Conservation (phyloP, 2,113 vertebrate genomes). For the Naja naja region DNA sequence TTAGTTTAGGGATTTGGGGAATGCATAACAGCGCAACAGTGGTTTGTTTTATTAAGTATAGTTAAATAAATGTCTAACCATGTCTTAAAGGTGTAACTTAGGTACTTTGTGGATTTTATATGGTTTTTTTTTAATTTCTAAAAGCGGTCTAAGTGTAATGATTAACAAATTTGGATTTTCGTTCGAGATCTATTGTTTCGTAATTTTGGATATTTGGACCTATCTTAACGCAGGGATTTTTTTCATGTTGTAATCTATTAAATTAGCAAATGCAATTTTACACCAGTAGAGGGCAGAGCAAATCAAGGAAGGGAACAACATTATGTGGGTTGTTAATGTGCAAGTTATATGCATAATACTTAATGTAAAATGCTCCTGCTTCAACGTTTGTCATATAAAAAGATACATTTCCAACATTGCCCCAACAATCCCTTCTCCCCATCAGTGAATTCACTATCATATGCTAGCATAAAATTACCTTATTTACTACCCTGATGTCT, state of each 20-base stretch:
- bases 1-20: neutral
- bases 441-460: neutral
- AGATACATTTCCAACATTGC: neutral
- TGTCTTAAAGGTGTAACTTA: neutral
- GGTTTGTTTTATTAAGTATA: neutral
- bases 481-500: neutral
- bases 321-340: neutral
- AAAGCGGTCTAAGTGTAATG: neutral
- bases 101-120: neutral
- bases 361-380: neutral
- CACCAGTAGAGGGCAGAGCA: constrained; percentile 11
- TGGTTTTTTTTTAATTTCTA: neutral
- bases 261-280: neutral
- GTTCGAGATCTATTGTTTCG: neutral
- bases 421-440: neutral
- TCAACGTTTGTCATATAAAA: neutral
- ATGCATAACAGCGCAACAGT: neutral
- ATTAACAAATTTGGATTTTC: neutral
- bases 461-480: neutral
- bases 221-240: neutral
- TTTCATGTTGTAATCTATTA: neutral
- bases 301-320: neutral
- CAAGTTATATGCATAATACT: neutral
- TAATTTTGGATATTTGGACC: neutral
- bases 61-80: neutral